Base-by-base conservation (phyloP, 2,113 vertebrate genomes). In the Cinclus cinclus region DNA sequence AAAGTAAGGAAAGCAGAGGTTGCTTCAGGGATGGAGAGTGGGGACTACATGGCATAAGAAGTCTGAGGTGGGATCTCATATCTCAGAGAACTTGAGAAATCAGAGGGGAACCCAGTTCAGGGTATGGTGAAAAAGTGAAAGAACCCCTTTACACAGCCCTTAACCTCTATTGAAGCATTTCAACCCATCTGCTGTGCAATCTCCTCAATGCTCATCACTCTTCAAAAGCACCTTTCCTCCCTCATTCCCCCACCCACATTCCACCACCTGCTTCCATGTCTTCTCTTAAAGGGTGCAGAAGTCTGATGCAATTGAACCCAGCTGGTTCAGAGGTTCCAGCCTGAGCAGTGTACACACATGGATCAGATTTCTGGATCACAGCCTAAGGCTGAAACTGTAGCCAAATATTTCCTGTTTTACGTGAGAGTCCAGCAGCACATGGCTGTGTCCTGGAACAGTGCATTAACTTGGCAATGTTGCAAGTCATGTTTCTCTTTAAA, bases 371-470 rank as follows among this genome's bases (percentile, higher is more conserved):
- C 91, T 92, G 94, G 77, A 96, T 87, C 41, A 41, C 3, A 25
- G 91, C 89, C 80, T 68, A 46, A 53, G 53, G 74, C 91, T 92
- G 89, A 92, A 94, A 89, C 20, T 68, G 50, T 53, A 94, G 87
- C 93, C 94, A 96, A 96, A 58, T 96, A 85, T 87, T 95, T 97
- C 84, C 67, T 50, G 53, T 64, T 91, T 76, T 94, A 89, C 25
- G 37, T 95, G 95, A 92, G 81, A 89, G 62, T 70, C 35, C 22
- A 37, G 41, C 62, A 91, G 83, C 25, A 56, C 41, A 58, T 20
- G 80, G 74, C 89, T 91, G 27, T 87, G 77, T 91, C 73, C 87
- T 53, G 87, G 83, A 95, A 92, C 70, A 83, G 24, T 39, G 55
- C 41, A 41, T 76, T 90, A 90, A 73, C 41, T 90, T 95, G 73